These are phyloP conservation scores for Semnopithecus entellus DNA, from an alignment of 2,113 vertebrate genomes.

Conservation along the genomic window DNA sequence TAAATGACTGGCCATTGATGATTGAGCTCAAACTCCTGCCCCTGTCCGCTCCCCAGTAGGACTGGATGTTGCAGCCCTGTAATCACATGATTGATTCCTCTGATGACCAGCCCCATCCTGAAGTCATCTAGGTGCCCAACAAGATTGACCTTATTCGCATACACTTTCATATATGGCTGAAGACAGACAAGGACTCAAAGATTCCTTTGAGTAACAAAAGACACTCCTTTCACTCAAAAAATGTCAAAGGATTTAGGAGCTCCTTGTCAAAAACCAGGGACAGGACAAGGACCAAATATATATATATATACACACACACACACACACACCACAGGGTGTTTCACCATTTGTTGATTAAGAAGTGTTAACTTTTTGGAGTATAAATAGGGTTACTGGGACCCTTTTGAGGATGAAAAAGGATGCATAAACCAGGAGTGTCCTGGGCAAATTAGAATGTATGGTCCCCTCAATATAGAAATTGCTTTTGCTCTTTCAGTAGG, in stretches of 20 bases:
- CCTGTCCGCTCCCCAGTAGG: background rate
- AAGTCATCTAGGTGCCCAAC: background rate
- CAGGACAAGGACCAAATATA: background rate
- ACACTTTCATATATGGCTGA: background rate
- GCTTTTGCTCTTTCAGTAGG: background rate
- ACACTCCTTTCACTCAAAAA: background rate
- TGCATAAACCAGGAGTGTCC: background rate
- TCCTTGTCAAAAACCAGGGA: background rate
- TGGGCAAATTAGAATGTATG: background rate
- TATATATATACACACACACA: too few relatives aligned
- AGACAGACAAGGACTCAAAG: background rate
- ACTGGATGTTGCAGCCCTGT: background rate
- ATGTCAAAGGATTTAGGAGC: background rate
- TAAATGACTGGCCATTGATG: background rate
- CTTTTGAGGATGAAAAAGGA: background rate
- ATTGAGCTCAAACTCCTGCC: background rate
- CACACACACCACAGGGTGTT: background rate
- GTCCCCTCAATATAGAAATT: background rate
- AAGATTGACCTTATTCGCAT: background rate
- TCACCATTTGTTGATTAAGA: background rate
- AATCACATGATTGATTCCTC: background rate
- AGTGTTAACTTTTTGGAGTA: background rate
- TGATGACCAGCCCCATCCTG: background rate
- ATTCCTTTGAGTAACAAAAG: background rate
- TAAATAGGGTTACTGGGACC: background rate